phyloP scores from a whole-genome alignment of 2,113 vertebrate species.

The Dromaius novaehollandiae region DNA sequence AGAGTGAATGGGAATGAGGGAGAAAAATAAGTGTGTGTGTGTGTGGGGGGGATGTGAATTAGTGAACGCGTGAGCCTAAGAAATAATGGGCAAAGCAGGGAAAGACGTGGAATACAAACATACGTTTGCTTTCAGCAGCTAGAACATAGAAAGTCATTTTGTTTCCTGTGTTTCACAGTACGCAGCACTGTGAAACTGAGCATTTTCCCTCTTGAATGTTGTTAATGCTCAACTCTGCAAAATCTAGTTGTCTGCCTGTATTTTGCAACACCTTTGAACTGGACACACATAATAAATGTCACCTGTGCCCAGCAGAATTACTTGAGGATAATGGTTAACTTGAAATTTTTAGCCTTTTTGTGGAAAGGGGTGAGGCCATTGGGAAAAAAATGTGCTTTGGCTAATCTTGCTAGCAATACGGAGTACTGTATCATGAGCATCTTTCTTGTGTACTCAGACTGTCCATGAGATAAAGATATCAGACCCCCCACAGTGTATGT shows the following conservation, averaged over 20 bases:
- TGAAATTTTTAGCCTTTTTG: slow-evolving; percentile 30
- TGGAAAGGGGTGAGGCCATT: slow-evolving; percentile 22
- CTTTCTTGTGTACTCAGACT: slow-evolving; percentile 34
- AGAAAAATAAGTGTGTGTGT: neutral
- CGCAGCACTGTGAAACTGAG: neutral
- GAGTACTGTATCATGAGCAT: neutral
- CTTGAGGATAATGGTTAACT: slow-evolving; percentile 18
- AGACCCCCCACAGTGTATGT: neutral
- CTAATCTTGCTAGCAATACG: neutral
- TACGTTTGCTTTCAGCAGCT: neutral
- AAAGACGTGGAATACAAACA: neutral
- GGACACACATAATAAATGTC: neutral
- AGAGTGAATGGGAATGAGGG: neutral
- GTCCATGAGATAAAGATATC: slow-evolving; percentile 1
- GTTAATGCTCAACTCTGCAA: neutral
- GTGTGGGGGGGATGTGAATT: too few species aligned
- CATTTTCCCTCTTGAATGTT: neutral
- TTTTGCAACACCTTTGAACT: neutral
- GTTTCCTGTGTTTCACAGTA: neutral
- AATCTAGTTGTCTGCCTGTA: neutral
- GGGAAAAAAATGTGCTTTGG: neutral
- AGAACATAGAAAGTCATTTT: neutral
- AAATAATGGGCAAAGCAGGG: neutral
- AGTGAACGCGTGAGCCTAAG: neutral
- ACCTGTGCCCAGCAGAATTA: slow-evolving; percentile 16